These are phyloP conservation scores for Campylomormyrus tamandua DNA, from an alignment of 2,113 vertebrate genomes.

Conservation along the genomic window DNA sequence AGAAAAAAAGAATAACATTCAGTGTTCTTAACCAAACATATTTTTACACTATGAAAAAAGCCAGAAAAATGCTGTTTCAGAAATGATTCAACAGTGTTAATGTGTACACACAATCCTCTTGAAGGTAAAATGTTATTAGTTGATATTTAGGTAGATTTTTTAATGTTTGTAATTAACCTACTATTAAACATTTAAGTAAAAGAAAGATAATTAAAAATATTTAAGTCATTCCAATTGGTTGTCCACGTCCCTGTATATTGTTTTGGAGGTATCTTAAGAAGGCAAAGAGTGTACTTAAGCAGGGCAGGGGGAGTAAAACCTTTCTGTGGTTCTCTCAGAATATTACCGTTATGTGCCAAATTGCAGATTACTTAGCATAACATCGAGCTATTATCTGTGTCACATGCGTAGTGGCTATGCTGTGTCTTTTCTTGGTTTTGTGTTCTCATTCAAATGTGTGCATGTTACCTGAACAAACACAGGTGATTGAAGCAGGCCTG, in stretches of 20 bases:
- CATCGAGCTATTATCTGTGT: neutral
- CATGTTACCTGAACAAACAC: neutral
- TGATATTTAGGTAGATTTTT: slow-evolving; percentile 1
- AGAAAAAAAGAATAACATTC: neutral
- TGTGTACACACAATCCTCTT: neutral
- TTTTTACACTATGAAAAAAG: neutral
- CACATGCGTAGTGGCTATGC: neutral
- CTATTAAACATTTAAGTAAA: neutral
- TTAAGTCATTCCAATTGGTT: neutral
- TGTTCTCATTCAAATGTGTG: neutral
- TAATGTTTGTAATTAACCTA: neutral
- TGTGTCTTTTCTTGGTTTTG: neutral
- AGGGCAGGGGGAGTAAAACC: neutral
- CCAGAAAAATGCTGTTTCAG: neutral
- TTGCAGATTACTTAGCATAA: neutral
- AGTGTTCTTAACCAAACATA: neutral
- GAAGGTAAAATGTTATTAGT: neutral
- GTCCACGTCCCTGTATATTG: neutral
- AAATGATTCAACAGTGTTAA: neutral
- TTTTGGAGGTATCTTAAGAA: neutral
- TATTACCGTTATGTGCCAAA: neutral
- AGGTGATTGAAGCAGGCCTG: neutral
- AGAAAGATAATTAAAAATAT: neutral
- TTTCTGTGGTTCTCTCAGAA: neutral
- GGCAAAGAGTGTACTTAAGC: neutral